Base-by-base conservation (phyloP, 2,888 invertebrate species). In the Philereme transversata region DNA sequence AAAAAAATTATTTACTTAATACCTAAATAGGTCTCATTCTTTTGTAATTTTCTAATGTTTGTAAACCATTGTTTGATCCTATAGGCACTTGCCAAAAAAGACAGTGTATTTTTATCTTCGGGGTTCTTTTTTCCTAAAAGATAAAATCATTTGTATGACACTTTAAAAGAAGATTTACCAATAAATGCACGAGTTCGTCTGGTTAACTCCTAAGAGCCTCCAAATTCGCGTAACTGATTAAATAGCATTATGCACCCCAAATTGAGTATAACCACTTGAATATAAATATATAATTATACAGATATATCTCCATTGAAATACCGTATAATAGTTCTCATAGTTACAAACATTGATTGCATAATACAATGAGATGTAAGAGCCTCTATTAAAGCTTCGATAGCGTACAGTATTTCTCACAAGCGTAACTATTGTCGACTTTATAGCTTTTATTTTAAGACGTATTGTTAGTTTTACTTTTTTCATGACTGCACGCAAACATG, bases 341-440 rank as follows among this genome's bases (percentile, higher is more conserved):
- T 59, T 64, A 65, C 60, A 64, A 58, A 51, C 57, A 58, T 59
- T 48, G 60, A 67, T 69, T 71, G 66, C 71, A 65, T 66, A 67
- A 70, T 59, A 64, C 63, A 65, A 63, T 64, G 60, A 63, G 65
- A 64, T 67, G 64, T 64, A 65, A 60, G 62, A 58, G 62, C 64
- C 59, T 57, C 58, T 70, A 68, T 72, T 71, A 54, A 61, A 60
- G 50, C 69, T 66, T 68, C 60, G 53, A 67, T 57, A 63, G 53
- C 52, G 53, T 62, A 68, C 57, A 70, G 58, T 48, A 7, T 52
- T 10, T 43, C 51, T 50, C 11, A 45, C 36, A 56, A 55, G 56
- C 35, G 22, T 47, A 7, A 34, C 8, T 40, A 9, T 22, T 43
- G 40, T 54, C 41, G 41, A 5, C n/a, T 35, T n/a, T 61, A 43